These are phyloP conservation scores for Chionodraco myersi DNA, from an alignment of 2,113 vertebrate species.

Conservation along the genomic window DNA sequence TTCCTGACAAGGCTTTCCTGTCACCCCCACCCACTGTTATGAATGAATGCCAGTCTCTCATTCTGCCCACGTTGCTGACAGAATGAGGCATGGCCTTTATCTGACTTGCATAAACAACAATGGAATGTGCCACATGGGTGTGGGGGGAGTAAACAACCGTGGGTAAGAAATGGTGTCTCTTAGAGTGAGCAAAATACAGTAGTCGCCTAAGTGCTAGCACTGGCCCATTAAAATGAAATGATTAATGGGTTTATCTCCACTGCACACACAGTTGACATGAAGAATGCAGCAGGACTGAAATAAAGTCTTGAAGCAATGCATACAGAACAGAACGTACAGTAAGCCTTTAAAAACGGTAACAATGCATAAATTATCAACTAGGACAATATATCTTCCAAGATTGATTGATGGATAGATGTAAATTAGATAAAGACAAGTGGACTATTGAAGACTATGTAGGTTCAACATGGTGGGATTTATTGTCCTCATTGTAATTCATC, in stretches of 20 bases:
- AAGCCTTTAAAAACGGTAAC: constrained; percentile 50
- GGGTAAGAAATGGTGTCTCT: constrained; percentile 57
- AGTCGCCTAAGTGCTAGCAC: constrained; percentile 64
- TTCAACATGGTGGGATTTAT: too few species aligned
- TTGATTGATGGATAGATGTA: not conserved
- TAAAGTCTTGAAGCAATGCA: constrained; percentile 52
- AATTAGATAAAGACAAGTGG: too few species aligned
- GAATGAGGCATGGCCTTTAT: constrained; percentile 81
- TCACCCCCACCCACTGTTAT: constrained; percentile 57
- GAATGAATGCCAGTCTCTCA: constrained; percentile 71
- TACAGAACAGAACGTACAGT: constrained; percentile 32
- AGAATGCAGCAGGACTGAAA: constrained; percentile 49
- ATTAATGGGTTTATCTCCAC: constrained; percentile 77
- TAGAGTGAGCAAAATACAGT: constrained; percentile 61
- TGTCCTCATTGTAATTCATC: too few species aligned
- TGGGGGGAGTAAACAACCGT: constrained; percentile 62
- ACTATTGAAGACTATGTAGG: too few species aligned
- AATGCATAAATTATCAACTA: constrained; percentile 9
- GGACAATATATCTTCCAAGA: not conserved
- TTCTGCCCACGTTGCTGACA: constrained; percentile 60
- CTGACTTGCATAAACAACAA: constrained; percentile 81
- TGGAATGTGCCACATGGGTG: constrained; percentile 57
- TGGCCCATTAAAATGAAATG: constrained; percentile 73
- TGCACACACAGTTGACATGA: constrained; percentile 63
- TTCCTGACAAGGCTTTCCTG: constrained; percentile 71